Evolutionary conservation across 2,888 invertebrate genomes (phyloP).

Genomic region (Augiades crinisus): DNA sequence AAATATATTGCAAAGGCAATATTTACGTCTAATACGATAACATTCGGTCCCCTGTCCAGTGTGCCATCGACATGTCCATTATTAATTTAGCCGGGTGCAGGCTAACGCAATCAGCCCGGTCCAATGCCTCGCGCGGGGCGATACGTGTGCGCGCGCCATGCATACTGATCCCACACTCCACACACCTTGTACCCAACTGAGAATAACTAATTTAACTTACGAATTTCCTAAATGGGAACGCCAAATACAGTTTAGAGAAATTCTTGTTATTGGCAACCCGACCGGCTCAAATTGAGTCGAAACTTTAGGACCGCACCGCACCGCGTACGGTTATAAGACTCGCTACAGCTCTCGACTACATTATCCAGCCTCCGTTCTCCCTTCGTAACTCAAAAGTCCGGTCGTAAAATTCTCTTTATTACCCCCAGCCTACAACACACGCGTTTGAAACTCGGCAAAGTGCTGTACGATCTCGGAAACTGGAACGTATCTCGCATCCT

Average conservation of each 20-base stretch:
- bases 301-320: constrained; percentile 27
- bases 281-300: constrained; percentile 19
- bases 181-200: constrained; percentile 5
- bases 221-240: constrained; percentile 31
- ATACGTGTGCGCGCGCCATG: constrained; percentile 36
- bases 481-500: not conserved
- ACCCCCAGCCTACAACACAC: constrained; percentile 8
- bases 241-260: constrained; percentile 24
- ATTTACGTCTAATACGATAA: no score
- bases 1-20: no score
- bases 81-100: constrained; percentile 19
- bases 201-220: constrained; percentile 34
- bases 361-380: constrained; percentile 13
- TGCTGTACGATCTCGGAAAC: constrained; percentile 1
- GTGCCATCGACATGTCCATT: constrained; percentile 7
- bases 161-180: constrained; percentile 44
- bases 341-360: constrained; percentile 12
- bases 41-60: constrained; percentile 4
- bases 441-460: constrained; percentile 1
- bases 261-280: constrained; percentile 27
- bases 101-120: constrained; percentile 49
- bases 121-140: constrained; percentile 40
- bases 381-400: constrained; percentile 17
- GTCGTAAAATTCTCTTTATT: constrained; percentile 22
- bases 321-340: constrained; percentile 24